phyloP scores from a whole-genome alignment of 2,113 vertebrate species.

The mouse (Mus musculus) region DNA sequence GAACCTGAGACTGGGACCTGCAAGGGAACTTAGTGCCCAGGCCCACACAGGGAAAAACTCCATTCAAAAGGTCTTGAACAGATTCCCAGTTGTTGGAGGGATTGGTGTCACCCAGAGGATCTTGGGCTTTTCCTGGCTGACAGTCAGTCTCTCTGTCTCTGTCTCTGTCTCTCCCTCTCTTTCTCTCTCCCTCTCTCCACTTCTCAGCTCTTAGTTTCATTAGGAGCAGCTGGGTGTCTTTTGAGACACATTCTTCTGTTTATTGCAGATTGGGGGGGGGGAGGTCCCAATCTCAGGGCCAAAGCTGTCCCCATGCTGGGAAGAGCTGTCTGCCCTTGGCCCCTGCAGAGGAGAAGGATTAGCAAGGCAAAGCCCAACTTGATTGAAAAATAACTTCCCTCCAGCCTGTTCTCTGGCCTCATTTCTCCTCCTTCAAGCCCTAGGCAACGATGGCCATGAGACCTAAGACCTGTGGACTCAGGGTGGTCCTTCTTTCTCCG shows the following conservation, averaged over 20 bases:
- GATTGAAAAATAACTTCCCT: slow-evolving; percentile 88
- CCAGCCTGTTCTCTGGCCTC: slow-evolving; percentile 74
- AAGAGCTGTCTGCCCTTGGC: background rate
- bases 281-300: background rate
- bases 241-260: slow-evolving; percentile 24
- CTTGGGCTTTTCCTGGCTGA: accelerated
- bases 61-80: background rate
- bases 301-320: background rate
- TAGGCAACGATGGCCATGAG: slow-evolving; percentile 46
- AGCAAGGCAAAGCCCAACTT: slow-evolving; percentile 84
- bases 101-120: background rate
- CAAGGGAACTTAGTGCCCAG: background rate
- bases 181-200: background rate
- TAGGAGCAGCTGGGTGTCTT: background rate
- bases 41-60: background rate
- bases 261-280: background rate
- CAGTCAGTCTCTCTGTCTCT: no score
- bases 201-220: accelerated
- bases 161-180: no score
- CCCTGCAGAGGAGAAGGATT: slow-evolving; percentile 79
- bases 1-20: background rate
- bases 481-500: slow-evolving; percentile 78
- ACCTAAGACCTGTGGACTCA: slow-evolving; percentile 56
- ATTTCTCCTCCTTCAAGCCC: slow-evolving; percentile 68
- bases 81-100: accelerated